Base-by-base conservation (phyloP, 1,140 invertebrate genomes). In the Elymnias hypermnestra region DNA sequence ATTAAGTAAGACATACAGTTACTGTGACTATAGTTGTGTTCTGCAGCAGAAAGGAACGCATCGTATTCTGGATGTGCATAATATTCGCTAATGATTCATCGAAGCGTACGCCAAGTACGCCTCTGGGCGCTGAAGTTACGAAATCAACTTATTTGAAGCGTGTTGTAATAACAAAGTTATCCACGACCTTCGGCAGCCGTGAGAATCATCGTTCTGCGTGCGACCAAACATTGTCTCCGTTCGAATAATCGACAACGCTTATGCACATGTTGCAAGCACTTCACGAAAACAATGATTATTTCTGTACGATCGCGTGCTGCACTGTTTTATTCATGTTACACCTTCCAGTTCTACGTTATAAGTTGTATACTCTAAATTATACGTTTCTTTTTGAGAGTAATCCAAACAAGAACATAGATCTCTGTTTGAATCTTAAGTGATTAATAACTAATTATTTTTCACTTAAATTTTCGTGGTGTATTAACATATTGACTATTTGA, bases 111-210 rank as follows among this genome's bases (percentile, higher is more conserved):
- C 39, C 50, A 57, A 65, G 46, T 55, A 61, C 55, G 59, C 63
- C 63, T 57, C 49, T 49, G 60, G 58, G 64, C 48, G 54, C 49
- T 33, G 52, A 68, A 62, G 54, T 81, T 81, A 75, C 70, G 76
- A 81, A 81, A 79, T 70, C 57, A 77, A 73, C 75, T 76, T 66
- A 81, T 77, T 74, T 77, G 65, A 77, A 79, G 66, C 63, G 62
- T 81, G 72, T 77, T 76, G 72, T 74, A 81, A 81, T 66, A 61
- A 53, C 46, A 50, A 56, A 66, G 62, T 64, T 78, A 74, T 72
- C 65, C 65, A 48, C 70, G 72, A 78, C 74, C 76, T 78, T 81
- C 74, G 62, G 63, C 63, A 64, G 54, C 56, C 76, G 76, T 81
- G 76, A 74, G 76, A 81, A 78, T 60, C 68, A 53, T 57, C 63